Percentiles rank a stretch among this genome's conserved stretches.
Evolutionary conservation across 92 coral and sea anemone genomes (phyloP).

Genomic region (Ricordea florida): DNA sequence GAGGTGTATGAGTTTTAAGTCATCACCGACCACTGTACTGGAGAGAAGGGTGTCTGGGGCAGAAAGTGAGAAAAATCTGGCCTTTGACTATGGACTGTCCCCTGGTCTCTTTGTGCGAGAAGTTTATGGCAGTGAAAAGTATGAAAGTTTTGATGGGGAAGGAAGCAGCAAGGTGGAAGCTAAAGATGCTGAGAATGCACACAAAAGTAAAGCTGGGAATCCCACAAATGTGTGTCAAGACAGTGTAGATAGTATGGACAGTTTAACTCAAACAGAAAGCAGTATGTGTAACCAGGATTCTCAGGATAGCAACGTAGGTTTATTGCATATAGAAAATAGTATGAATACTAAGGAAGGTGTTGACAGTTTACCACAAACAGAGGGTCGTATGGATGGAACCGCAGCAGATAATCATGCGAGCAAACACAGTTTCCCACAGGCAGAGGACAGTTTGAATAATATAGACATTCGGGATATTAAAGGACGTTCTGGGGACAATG

Average conservation of each 20-base stretch:
- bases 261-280: neutral
- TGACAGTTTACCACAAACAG: too few relatives aligned
- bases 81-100: neutral
- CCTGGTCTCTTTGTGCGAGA: constrained; percentile 7
- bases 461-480: too few relatives aligned
- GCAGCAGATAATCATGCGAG: too few relatives aligned
- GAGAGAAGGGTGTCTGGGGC: constrained; percentile 32
- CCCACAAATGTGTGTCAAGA: neutral
- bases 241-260: neutral
- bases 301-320: too few relatives aligned
- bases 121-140: constrained; percentile 37
- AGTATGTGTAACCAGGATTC: too few relatives aligned
- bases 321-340: too few relatives aligned
- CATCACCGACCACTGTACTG: neutral
- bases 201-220: neutral
- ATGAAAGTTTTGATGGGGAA: neutral
- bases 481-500: too few relatives aligned
- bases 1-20: neutral
- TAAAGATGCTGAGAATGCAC: neutral
- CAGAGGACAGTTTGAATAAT: too few relatives aligned
- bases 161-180: neutral
- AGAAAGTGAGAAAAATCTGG: neutral
- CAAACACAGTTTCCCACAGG: too few relatives aligned
- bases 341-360: neutral
- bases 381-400: too few relatives aligned